Conservation (phyloP, 2,888 invertebrate species). For the Hartigia nigra region DNA sequence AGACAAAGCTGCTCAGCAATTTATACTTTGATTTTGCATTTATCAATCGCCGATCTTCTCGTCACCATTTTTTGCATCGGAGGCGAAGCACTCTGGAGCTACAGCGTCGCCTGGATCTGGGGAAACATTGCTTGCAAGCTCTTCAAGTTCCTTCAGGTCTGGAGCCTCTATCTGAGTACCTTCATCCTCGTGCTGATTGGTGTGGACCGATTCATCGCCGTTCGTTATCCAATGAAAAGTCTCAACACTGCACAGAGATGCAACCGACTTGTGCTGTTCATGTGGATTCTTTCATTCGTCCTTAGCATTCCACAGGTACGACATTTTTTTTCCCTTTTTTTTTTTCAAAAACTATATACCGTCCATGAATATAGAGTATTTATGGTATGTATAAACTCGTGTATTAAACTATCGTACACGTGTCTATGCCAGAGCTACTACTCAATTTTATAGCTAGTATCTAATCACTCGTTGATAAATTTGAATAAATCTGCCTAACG, state of each 20-base stretch:
- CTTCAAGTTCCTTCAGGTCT: constrained; percentile 85
- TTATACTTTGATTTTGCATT: constrained; percentile 82
- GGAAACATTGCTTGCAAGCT: constrained; percentile 82
- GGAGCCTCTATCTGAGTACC: constrained; percentile 84
- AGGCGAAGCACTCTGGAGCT: constrained; percentile 85
- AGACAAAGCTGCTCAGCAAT: constrained; percentile 77
- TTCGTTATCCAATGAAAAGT: constrained; percentile 82
- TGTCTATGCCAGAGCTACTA: too few species aligned
- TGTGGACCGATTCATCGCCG: constrained; percentile 83
- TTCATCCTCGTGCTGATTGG: constrained; percentile 86
- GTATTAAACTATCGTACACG: too few species aligned
- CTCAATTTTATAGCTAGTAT: too few species aligned
- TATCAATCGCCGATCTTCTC: constrained; percentile 84
- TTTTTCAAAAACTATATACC: too few species aligned
- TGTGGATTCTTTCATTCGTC: constrained; percentile 80
- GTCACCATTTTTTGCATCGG: constrained; percentile 85
- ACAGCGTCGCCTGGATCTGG: constrained; percentile 83
- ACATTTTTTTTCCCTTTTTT: constrained; percentile 16
- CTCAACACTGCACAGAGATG: constrained; percentile 74
- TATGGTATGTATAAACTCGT: too few species aligned
- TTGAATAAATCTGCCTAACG: too few species aligned
- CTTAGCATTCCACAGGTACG: constrained; percentile 86
- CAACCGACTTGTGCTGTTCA: constrained; percentile 74
- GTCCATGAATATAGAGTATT: too few species aligned
- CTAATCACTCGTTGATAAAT: too few species aligned